These are phyloP conservation scores for Cepaea nemoralis DNA, from an alignment of 1,140 invertebrate species.

Conservation along the genomic window DNA sequence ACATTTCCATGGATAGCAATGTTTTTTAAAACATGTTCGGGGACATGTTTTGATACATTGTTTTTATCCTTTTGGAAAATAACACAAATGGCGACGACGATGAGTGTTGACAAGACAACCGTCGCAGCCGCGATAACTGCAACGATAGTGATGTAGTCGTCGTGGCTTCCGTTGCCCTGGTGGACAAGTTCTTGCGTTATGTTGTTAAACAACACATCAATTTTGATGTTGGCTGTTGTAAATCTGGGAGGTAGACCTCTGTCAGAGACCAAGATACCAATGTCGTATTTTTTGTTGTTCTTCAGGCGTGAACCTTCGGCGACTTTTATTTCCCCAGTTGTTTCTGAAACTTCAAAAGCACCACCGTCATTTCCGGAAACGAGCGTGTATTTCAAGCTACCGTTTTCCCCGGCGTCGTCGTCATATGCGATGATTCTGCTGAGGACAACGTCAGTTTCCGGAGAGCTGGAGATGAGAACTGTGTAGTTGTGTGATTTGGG, in stretches of 20 bases:
- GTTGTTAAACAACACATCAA: conserved; percentile 47
- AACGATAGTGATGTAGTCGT: conserved; percentile 51
- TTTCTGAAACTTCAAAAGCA: conserved; percentile 87
- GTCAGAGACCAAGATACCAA: conserved; percentile 42
- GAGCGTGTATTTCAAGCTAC: conserved; percentile 90
- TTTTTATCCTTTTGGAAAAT: conserved; percentile 46
- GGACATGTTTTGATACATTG: background rate
- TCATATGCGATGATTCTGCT: conserved; percentile 60
- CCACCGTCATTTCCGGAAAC: conserved; percentile 82
- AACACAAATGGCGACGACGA: conserved; percentile 52
- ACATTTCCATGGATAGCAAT: conserved; percentile 11
- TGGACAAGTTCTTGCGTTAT: conserved; percentile 44
- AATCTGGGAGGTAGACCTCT: conserved; percentile 34
- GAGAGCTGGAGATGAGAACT: conserved; percentile 79
- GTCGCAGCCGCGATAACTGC: conserved; percentile 49
- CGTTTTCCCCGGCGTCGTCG: conserved; percentile 79
- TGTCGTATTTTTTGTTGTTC: conserved; percentile 40
- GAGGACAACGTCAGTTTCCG: conserved; percentile 83
- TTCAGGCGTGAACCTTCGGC: conserved; percentile 60
- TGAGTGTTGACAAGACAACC: conserved; percentile 45
- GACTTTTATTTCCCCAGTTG: conserved; percentile 83
- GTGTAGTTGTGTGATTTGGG: conserved; percentile 85
- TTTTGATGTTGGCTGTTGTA: conserved; percentile 37
- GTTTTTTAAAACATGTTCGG: conserved; percentile 32
- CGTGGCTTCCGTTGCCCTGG: too few relatives aligned